Evolutionary conservation across 2,797 vertebrate genomes (phyloP).

Genomic region (Etheostoma perlongum): DNA sequence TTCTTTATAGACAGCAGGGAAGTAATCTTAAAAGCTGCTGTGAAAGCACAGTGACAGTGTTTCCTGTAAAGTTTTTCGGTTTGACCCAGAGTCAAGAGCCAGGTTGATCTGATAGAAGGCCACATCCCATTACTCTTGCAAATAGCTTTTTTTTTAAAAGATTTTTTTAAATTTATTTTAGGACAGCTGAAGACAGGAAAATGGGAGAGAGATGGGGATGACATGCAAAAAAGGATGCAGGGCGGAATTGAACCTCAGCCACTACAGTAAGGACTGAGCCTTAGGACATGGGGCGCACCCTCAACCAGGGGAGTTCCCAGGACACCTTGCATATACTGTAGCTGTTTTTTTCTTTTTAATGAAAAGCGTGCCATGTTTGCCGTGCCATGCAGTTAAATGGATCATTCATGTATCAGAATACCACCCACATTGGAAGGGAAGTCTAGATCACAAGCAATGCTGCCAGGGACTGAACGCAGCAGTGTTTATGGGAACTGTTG

Average conservation of each 20-base stretch:
- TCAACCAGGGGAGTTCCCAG: too few relatives aligned
- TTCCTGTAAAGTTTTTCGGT: slow-evolving; percentile 57
- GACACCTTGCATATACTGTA: not conserved
- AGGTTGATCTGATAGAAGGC: slow-evolving; percentile 41
- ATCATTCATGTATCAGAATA: not conserved
- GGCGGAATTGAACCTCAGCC: too few relatives aligned
- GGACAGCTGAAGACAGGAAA: too few relatives aligned
- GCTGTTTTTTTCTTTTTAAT: not conserved
- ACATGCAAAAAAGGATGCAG: too few relatives aligned
- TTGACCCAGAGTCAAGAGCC: slow-evolving; percentile 58
- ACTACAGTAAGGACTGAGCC: too few relatives aligned
- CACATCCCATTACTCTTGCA: slow-evolving; percentile 58
- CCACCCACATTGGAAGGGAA: not conserved
- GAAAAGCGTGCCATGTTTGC: not conserved
- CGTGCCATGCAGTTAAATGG: not conserved
- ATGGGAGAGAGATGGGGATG: too few relatives aligned
- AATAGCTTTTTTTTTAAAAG: not conserved
- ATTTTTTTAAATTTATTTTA: too few relatives aligned
- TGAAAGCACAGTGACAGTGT: slow-evolving; percentile 59
- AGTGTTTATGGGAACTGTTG: not conserved
- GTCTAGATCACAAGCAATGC: not conserved
- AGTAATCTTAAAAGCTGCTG: slow-evolving; percentile 68
- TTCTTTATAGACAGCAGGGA: slow-evolving; percentile 54
- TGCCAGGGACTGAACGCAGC: not conserved
- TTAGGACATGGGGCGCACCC: too few relatives aligned